phyloP scores from a whole-genome alignment of 2,797 vertebrate species.

The Sebastolobus altivelis region DNA sequence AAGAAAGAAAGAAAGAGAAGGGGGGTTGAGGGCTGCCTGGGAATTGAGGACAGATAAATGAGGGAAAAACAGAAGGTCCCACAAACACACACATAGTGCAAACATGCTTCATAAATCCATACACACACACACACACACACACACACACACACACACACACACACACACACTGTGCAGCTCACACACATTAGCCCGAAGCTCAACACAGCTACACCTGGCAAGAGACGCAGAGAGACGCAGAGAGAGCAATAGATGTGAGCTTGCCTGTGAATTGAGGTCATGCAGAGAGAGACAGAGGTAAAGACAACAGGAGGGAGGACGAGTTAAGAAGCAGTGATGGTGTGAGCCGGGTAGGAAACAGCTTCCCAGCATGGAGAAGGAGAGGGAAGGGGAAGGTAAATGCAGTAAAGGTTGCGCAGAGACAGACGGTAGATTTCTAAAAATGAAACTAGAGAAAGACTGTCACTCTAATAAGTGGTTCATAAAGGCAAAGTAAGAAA shows the following conservation, averaged over 20 bases:
- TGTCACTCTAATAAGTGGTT: background rate
- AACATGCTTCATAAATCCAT: conserved; percentile 53
- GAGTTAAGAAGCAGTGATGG: conserved; percentile 60
- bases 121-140: conserved; percentile 22
- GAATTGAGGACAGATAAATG: conserved; percentile 71
- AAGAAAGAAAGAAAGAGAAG: background rate
- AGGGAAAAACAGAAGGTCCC: conserved; percentile 54
- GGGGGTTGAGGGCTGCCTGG: conserved; percentile 30
- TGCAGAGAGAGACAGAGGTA: conserved; percentile 71
- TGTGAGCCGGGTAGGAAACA: conserved; percentile 46
- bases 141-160: conserved; percentile 23
- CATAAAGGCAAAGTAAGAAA: background rate
- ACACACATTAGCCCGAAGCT: conserved; percentile 69
- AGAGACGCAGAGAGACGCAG: conserved; percentile 43
- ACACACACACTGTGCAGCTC: conserved; percentile 18
- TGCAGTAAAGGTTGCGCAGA: background rate
- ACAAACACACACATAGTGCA: conserved; percentile 32
- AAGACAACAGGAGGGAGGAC: conserved; percentile 68
- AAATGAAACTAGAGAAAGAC: background rate
- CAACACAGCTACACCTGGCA: conserved; percentile 73
- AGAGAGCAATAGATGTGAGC: conserved; percentile 68
- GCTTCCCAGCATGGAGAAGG: conserved; percentile 35
- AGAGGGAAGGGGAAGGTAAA: background rate
- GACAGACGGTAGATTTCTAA: background rate
- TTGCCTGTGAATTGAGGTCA: conserved; percentile 79